Evolutionary conservation across 2,113 vertebrate genomes (phyloP).

Genomic region (Rana temporaria): DNA sequence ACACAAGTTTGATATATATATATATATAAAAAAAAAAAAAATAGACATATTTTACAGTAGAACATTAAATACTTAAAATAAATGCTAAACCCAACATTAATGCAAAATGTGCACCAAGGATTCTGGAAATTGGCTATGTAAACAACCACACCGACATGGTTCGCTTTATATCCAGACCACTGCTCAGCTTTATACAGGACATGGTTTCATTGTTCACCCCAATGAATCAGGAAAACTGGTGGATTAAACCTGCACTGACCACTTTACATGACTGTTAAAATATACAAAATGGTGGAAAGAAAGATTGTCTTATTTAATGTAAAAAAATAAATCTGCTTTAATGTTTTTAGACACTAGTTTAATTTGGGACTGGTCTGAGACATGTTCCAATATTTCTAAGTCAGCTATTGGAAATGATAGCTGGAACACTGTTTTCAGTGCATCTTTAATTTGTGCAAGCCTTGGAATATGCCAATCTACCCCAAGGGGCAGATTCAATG

Average conservation of each 20-base stretch:
- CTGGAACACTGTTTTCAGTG: conserved; percentile 67
- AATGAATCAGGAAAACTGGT: background rate
- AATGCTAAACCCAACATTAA: background rate
- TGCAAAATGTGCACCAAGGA: background rate
- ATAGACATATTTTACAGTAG: background rate
- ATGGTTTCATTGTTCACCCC: background rate
- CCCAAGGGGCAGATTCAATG: conserved; percentile 65
- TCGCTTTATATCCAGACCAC: background rate
- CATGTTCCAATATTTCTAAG: conserved; percentile 56
- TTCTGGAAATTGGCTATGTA: background rate
- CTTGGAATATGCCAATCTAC: conserved; percentile 70
- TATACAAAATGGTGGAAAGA: background rate
- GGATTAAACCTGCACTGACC: background rate
- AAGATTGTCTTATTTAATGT: conserved; percentile 18
- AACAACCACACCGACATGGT: conserved; percentile 8
- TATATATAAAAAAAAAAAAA: too few species aligned
- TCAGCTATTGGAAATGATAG: conserved; percentile 69
- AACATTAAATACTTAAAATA: background rate
- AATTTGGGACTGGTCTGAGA: background rate
- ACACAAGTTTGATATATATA: background rate
- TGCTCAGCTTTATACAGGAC: background rate
- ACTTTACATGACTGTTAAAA: background rate
- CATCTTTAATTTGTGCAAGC: conserved; percentile 71
- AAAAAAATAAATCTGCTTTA: conserved; percentile 22
- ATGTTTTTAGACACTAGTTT: conserved; percentile 3